Evolutionary conservation across 2,113 vertebrate species (phyloP), one percentile per base, ranked within the genome.

Genomic region (Nansenia antarctica): DNA sequence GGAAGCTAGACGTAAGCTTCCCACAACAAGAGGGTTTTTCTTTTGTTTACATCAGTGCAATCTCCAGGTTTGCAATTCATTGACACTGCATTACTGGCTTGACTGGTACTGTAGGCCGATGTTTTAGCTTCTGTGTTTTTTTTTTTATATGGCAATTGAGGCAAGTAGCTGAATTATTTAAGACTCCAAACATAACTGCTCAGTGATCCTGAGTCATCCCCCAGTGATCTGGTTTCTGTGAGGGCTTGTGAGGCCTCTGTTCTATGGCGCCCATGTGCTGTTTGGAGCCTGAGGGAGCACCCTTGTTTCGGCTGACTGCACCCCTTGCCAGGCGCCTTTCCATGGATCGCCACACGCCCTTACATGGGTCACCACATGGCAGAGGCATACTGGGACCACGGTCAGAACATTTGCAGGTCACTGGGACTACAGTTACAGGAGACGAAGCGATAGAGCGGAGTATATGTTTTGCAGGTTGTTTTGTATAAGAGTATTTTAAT

Each of bases 1-100:
- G 59, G 72, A 83, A 69, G 66, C 20, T 39, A 52, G 9, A 34
- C 5, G 60, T 39, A 42, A 1, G 39, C 45, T 73, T 82, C 73
- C 9, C 69, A 69, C 79, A 76, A 72, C 69, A 20, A 24, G 8
- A n/a, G n/a, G n/a, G n/a, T n/a, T n/a, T n/a, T n/a, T 77, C 62
- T 74, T 49, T 78, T 83, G 79, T 82, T 84, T 80, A 64, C 65
- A 29, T 75, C 54, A 14, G 53, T 1, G 9, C 9, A 11, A 27
- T 11, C 8, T 55, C 2, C 9, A 57, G 11, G 7, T 5, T 22
- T 12, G 12, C 12, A 57, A 57, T 22, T 9, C 29, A 29, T 14
- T 29, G 27, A n/a, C 14, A 5, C 26, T 30, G 54, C 26, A 12
- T 29, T 57, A 14, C n/a, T n/a, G n/a, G n/a, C n/a, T n/a, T n/a